Percentiles rank a stretch among this genome's conserved stretches.
These are phyloP conservation scores for Drosophila seclusa DNA, from an alignment of 2,888 invertebrate species.

Conservation along the genomic window DNA sequence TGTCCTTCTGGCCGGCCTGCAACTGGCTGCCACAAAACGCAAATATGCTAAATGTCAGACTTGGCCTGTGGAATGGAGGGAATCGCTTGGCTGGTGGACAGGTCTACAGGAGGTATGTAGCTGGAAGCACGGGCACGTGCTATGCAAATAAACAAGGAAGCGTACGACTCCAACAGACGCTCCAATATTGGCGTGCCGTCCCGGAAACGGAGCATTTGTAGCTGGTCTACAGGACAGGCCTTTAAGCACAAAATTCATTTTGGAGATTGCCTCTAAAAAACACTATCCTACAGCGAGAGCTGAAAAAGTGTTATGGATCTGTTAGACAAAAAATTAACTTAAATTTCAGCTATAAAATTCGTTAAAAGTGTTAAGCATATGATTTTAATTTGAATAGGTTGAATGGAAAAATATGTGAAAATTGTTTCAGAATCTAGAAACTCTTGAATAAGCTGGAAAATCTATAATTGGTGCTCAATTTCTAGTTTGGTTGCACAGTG, in stretches of 20 bases:
- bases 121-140: conserved; percentile 59
- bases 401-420: background rate
- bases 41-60: conserved; percentile 79
- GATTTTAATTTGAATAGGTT: background rate
- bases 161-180: conserved; percentile 23
- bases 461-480: background rate
- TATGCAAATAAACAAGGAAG: conserved; percentile 68
- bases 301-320: background rate
- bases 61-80: background rate
- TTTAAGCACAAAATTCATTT: conserved; percentile 54
- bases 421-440: background rate
- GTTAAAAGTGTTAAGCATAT: background rate
- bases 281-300: conserved; percentile 29
- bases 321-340: background rate
- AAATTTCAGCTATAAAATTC: background rate
- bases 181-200: conserved; percentile 68
- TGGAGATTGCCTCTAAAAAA: conserved; percentile 33
- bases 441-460: background rate
- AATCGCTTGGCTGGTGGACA: background rate
- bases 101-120: background rate
- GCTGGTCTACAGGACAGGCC: conserved; percentile 17
- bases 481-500: conserved; percentile 40
- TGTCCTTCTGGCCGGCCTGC: conserved; percentile 31
- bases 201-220: conserved; percentile 43
- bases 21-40: conserved; percentile 76